Evolutionary conservation across 30 jellyfish, hydroid and myxozoan species (phyloP).

Genomic region (Aurelia sp.): DNA sequence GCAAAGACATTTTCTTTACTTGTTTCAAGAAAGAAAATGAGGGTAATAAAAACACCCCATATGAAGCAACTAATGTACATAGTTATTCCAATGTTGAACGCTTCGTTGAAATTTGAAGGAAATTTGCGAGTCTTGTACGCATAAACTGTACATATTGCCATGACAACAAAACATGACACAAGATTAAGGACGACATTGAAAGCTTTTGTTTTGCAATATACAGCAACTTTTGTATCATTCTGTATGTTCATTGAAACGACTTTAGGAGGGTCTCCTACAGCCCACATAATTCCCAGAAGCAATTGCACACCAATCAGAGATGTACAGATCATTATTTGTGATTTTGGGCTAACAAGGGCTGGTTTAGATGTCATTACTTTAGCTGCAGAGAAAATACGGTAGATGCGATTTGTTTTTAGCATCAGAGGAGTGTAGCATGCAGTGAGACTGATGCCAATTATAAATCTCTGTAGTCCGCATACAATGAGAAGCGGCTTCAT

Average conservation of each 20-base stretch:
- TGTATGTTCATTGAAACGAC: conserved; percentile 19
- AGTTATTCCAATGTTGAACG: conserved; percentile 88
- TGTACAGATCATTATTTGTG: conserved; percentile 78
- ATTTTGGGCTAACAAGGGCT: conserved; percentile 74
- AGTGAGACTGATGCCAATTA: conserved; percentile 78
- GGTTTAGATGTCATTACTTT: conserved; percentile 47
- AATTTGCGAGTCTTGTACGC: conserved; percentile 94
- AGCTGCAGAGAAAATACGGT: conserved; percentile 87
- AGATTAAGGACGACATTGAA: conserved; percentile 68
- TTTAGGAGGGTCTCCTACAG: conserved; percentile 76
- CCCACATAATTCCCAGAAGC: conserved; percentile 85
- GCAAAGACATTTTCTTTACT: conserved; percentile 22
- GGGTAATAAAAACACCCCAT: conserved; percentile 76
- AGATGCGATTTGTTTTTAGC: conserved; percentile 87
- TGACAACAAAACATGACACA: conserved; percentile 73
- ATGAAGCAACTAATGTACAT: conserved; percentile 91
- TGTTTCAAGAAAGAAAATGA: conserved; percentile 27
- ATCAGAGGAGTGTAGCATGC: conserved; percentile 90
- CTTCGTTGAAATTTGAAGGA: conserved; percentile 94
- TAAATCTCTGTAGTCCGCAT: conserved; percentile 74
- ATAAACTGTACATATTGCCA: conserved; percentile 83
- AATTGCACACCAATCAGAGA: conserved; percentile 75
- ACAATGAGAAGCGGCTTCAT: conserved; percentile 38
- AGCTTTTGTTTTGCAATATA: conserved; percentile 59
- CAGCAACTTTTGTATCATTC: conserved; percentile 40